Percentiles rank a stretch among this genome's conserved stretches.
Conservation (phyloP, 2,113 vertebrate species). For the Ailurus styani region DNA sequence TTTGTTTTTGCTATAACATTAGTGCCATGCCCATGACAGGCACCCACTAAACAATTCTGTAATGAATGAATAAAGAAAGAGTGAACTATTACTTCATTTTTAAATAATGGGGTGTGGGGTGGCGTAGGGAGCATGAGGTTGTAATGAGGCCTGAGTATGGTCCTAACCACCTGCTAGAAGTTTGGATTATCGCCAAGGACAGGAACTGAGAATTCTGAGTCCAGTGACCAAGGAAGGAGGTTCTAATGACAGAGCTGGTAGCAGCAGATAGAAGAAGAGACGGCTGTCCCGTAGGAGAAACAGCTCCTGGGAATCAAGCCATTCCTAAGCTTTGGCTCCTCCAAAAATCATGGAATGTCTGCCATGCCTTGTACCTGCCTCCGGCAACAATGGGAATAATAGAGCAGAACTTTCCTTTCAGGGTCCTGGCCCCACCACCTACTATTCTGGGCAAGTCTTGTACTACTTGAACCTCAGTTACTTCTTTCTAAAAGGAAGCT, state of each 20-base stretch:
- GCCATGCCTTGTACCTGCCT: neutral
- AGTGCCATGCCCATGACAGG: neutral
- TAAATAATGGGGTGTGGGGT: neutral
- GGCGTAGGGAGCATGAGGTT: neutral
- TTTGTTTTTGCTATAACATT: neutral
- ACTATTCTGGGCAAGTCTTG: neutral
- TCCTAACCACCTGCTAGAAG: neutral
- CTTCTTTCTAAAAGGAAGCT: neutral
- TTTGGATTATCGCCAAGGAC: neutral
- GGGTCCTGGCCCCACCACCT: neutral
- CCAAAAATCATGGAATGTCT: neutral
- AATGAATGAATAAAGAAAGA: neutral
- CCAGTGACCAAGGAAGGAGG: neutral
- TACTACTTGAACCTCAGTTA: neutral
- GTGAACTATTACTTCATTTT: neutral
- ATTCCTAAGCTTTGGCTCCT: neutral
- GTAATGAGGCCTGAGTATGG: no score
- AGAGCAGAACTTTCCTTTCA: neutral
- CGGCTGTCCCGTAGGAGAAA: neutral
- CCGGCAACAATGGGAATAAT: neutral
- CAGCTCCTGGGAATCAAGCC: neutral
- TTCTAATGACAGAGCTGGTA: neutral
- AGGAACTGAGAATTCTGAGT: slow-evolving; percentile 14
- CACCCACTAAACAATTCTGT: neutral
- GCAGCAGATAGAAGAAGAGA: neutral